Conservation (phyloP, 2,797 vertebrate genomes). For the Danio jaintianensis region DNA sequence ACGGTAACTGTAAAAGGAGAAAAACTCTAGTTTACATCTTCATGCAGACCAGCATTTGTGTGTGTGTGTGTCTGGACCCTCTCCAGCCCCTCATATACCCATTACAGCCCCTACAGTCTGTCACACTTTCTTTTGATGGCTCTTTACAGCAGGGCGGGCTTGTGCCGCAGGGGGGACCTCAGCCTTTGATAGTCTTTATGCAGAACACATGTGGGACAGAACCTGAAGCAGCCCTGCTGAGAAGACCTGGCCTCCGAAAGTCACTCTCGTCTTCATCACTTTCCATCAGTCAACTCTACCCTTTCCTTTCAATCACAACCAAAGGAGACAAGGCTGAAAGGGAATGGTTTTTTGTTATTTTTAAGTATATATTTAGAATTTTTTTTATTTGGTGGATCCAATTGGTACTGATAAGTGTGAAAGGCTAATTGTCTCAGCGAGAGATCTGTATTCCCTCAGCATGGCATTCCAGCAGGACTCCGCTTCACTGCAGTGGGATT, state of each 20-base stretch:
- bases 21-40: conserved; percentile 52
- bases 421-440: conserved; percentile 26
- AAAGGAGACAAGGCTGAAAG: neutral
- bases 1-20: conserved; percentile 45
- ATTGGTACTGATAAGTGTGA: neutral
- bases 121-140: conserved; percentile 67
- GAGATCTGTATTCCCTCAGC: conserved; percentile 31
- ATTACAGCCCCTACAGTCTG: conserved; percentile 64
- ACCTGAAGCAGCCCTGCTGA: conserved; percentile 62
- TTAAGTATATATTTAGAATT: neutral
- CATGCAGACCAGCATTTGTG: conserved; percentile 44
- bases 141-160: conserved; percentile 65
- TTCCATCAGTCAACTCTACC: conserved; percentile 10
- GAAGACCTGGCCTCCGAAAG: conserved; percentile 53
- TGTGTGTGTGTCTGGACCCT: conserved; percentile 55
- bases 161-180: conserved; percentile 57
- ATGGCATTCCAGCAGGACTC: conserved; percentile 44
- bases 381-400: neutral
- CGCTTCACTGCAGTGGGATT: conserved; percentile 39
- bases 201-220: conserved; percentile 64
- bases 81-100: conserved; percentile 57
- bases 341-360: no score
- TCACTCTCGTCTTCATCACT: conserved; percentile 42
- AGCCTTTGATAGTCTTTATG: conserved; percentile 68
- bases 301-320: conserved; percentile 13